Evolutionary conservation across 2,113 vertebrate species (phyloP).

Genomic region (Dolichotis patagonum): DNA sequence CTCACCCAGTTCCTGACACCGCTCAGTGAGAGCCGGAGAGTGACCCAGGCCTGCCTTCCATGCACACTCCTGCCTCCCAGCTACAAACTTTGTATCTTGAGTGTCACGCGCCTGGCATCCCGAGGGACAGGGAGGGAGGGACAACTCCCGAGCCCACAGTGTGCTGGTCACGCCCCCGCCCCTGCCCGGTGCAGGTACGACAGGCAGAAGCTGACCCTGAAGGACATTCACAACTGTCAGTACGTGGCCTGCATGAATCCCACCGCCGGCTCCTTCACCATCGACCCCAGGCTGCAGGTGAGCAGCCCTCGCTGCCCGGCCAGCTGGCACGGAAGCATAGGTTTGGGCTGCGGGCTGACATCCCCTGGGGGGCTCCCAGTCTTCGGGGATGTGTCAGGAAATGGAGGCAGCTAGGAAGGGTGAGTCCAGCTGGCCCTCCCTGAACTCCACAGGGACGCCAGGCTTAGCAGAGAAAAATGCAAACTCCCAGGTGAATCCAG

Average conservation of each 20-base stretch:
- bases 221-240: constrained; percentile 88
- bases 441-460: background rate
- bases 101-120: background rate
- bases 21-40: too few relatives aligned
- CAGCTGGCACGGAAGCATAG: background rate
- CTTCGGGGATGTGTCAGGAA: background rate
- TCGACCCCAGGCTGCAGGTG: constrained; percentile 88
- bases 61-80: rapidly evolving
- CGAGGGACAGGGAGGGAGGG: background rate
- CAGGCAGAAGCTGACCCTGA: constrained; percentile 86
- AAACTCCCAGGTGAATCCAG: background rate
- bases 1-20: background rate
- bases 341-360: rapidly evolving
- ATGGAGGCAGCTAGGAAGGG: rapidly evolving
- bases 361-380: rapidly evolving
- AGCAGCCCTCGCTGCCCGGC: background rate
- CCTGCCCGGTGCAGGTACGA: constrained; percentile 82
- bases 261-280: constrained; percentile 86
- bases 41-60: background rate
- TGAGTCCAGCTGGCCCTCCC: background rate
- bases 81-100: background rate
- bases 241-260: constrained; percentile 90
- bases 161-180: background rate
- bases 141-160: background rate
- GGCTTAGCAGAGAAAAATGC: background rate